Evolutionary conservation across 1,140 invertebrate genomes (phyloP).

Genomic region (Musca vetustissima): DNA sequence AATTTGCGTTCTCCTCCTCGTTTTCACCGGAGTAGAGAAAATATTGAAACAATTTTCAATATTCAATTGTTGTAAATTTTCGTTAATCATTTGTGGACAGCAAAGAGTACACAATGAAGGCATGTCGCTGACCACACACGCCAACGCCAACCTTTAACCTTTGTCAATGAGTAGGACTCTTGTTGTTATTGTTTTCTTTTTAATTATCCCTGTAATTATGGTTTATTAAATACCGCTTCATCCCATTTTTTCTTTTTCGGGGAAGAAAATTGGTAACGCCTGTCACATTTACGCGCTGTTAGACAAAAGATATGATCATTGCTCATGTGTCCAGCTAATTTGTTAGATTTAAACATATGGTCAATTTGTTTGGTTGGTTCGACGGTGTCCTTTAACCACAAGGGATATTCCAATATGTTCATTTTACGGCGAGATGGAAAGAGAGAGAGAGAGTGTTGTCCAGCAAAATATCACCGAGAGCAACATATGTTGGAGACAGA

Average conservation of each 20-base stretch:
- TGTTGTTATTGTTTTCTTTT: background rate
- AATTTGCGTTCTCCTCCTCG: too few relatives aligned
- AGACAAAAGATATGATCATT: background rate
- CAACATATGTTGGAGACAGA: background rate
- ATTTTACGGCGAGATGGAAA: too few relatives aligned
- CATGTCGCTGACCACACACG: constrained; percentile 12
- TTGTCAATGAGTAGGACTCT: background rate
- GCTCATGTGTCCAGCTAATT: constrained; percentile 15
- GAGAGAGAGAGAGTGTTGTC: background rate
- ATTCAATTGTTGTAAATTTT: too few relatives aligned
- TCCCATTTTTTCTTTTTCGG: too few relatives aligned
- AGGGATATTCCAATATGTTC: too few relatives aligned
- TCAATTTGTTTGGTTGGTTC: background rate
- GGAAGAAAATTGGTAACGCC: constrained; percentile 8
- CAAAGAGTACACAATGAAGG: background rate
- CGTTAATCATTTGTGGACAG: too few relatives aligned
- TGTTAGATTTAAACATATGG: constrained; percentile 16
- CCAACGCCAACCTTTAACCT: background rate
- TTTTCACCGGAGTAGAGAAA: too few relatives aligned
- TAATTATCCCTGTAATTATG: constrained; percentile 14
- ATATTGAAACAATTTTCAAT: too few relatives aligned
- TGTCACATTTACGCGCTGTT: constrained; percentile 9
- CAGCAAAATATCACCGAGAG: background rate
- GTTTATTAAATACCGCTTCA: constrained; percentile 6
- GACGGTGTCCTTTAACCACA: background rate